A percentile compares a stretch with the other conserved stretches of the same genome.
Evolutionary conservation across 92 coral and sea anemone species (phyloP).

Genomic region (Phymanthus crucifer): DNA sequence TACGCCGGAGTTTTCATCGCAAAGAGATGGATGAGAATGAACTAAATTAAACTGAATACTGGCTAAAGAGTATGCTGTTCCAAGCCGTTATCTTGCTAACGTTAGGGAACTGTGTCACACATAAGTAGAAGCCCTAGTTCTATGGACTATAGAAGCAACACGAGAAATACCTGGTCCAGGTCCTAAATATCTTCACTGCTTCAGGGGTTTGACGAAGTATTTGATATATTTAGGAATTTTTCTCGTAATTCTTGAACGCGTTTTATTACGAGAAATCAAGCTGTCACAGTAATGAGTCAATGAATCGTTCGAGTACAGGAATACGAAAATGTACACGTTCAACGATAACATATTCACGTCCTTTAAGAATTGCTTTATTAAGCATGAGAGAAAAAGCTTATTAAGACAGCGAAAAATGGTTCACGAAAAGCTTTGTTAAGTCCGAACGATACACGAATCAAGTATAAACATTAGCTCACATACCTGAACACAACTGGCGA

Average conservation of each 20-base stretch:
- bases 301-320: not conserved
- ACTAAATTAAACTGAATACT: not conserved
- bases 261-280: not conserved
- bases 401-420: not conserved
- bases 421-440: not conserved
- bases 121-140: not conserved
- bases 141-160: not conserved
- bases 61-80: not conserved
- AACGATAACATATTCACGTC: not conserved
- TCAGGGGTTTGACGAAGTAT: not conserved
- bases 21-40: not conserved
- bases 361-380: not conserved
- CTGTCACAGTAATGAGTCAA: constrained; percentile 1
- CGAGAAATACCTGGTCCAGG: not conserved
- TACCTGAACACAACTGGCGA: not conserved
- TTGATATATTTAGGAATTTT: not conserved
- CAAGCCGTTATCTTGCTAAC: not conserved
- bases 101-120: not conserved
- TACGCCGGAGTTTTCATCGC: not conserved
- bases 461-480: not conserved
- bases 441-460: not conserved
- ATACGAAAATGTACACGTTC: not conserved
- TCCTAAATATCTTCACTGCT: no score
- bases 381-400: not conserved
- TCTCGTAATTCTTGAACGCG: not conserved